Evolutionary conservation across 2,888 invertebrate genomes (phyloP).

Genomic region (Anaspis maculata): DNA sequence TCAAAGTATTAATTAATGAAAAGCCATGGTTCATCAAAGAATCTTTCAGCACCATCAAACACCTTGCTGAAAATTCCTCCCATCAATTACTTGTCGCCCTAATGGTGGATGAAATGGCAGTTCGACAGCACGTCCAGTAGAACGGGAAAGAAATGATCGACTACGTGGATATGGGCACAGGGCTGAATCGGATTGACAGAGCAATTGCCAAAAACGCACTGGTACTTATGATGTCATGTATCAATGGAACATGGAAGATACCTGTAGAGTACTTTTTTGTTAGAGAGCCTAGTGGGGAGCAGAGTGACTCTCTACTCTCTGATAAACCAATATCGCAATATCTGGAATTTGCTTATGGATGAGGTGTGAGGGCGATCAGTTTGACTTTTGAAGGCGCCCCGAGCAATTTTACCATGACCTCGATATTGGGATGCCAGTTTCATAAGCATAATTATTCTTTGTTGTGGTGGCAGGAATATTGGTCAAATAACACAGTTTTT

Average conservation of each 20-base stretch:
- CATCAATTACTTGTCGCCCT: neutral
- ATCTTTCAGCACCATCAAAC: too few relatives aligned
- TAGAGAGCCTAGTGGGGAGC: conserved; percentile 8
- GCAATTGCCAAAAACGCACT: conserved; percentile 11
- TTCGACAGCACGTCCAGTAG: conserved; percentile 1
- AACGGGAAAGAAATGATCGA: neutral
- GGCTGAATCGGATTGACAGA: neutral
- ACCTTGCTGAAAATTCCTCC: conserved; percentile 7
- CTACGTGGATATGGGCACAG: neutral
- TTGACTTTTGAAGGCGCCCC: conserved; percentile 13
- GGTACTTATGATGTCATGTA: conserved; percentile 17
- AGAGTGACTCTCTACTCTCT: conserved; percentile 16
- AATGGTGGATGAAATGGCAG: conserved; percentile 1
- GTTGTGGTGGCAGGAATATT: too few relatives aligned
- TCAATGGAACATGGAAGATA: conserved; percentile 17
- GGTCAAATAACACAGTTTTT: too few relatives aligned
- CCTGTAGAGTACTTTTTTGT: conserved; percentile 21
- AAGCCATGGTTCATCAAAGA: conserved; percentile 10
- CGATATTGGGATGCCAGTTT: neutral
- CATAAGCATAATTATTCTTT: too few relatives aligned
- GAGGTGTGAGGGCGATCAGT: conserved; percentile 5
- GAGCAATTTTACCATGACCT: conserved; percentile 6
- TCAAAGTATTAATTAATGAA: conserved; percentile 11
- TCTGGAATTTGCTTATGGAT: conserved; percentile 1
- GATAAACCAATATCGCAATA: conserved; percentile 9